Evolutionary conservation across 2,888 invertebrate species (phyloP), one percentile per base, ranked within the genome.

Genomic region (Drosophila histrio): DNA sequence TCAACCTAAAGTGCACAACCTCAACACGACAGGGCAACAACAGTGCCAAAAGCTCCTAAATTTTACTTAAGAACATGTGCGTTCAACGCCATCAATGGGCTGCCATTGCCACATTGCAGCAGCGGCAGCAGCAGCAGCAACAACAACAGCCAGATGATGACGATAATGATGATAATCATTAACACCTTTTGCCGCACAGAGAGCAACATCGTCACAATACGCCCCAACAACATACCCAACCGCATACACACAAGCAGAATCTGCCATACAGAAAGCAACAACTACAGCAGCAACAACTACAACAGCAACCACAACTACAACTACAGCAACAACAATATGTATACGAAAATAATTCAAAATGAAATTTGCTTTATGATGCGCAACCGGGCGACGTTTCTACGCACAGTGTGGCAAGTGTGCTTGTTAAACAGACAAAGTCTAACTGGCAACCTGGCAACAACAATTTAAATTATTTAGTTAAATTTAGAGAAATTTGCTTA

Each of bases 361-460:
- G 89, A 90, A 91, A 91, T 91, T 91, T 91, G 89, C 89, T 91
- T 91, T 91, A 91, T 91, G 91, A 91, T 89, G 89, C 89, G 89
- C 90, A 89, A 89, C 90, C 82, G 71, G 68, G 71, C 73, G 67
- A 78, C 85, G 65, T 80, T 59, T 47, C 67, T 77, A 74, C 72
- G 74, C 79, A 88, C 82, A 75, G 68, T 82, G 77, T 3, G 13
- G 0, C 30, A 1, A 52, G 24, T 13, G 4, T 3, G 7, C 2
- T 8, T 0, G 1, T 2, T 21, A 39, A 54, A 7, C n/a, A 28
- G 19, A 0, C 3, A 9, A 1, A n/a, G n/a, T n/a, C n/a, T n/a
- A n/a, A n/a, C n/a, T n/a, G n/a, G n/a, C n/a, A n/a, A n/a, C n/a
- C 13, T 5, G 1, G 32, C 7, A 26, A 26, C 3, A 43, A 6